Conservation (phyloP, 2,797 vertebrate genomes). For the Urocyon cinereoargenteus region DNA sequence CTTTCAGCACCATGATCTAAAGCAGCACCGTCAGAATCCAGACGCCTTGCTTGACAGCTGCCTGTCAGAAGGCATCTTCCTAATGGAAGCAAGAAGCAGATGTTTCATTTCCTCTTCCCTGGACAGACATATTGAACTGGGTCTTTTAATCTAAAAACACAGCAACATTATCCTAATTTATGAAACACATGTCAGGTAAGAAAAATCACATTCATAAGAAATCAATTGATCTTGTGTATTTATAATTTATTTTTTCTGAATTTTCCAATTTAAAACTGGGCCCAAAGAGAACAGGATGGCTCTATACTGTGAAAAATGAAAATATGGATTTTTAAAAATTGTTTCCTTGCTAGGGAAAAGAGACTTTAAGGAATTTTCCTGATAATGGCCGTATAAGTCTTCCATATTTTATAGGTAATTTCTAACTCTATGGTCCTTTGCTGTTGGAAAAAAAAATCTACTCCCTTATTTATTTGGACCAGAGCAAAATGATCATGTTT, state of each 20-base stretch:
- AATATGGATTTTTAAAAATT: background rate
- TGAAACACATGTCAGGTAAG: slow-evolving; percentile 53
- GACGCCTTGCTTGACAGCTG: background rate
- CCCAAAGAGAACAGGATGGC: background rate
- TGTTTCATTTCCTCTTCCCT: background rate
- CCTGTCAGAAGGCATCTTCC: background rate
- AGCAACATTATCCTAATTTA: slow-evolving; percentile 1
- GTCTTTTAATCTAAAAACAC: slow-evolving; percentile 52
- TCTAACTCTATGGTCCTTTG: background rate
- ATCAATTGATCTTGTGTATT: slow-evolving; percentile 5
- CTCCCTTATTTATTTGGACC: background rate
- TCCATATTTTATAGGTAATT: background rate
- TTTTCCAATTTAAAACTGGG: slow-evolving; percentile 29
- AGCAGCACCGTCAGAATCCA: background rate
- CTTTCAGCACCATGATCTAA: background rate
- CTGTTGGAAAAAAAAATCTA: slow-evolving; percentile 47
- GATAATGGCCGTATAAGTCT: background rate
- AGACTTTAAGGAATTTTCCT: slow-evolving; percentile 45
- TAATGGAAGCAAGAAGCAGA: background rate
- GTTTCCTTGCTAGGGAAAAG: background rate
- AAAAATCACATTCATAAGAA: slow-evolving; percentile 59
- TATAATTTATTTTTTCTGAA: slow-evolving; percentile 12
- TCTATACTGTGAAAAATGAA: background rate
- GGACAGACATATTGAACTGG: background rate
- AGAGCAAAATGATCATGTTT: background rate